Evolutionary conservation across 2,888 invertebrate genomes (phyloP).

Genomic region (Amphipyra berbera): DNA sequence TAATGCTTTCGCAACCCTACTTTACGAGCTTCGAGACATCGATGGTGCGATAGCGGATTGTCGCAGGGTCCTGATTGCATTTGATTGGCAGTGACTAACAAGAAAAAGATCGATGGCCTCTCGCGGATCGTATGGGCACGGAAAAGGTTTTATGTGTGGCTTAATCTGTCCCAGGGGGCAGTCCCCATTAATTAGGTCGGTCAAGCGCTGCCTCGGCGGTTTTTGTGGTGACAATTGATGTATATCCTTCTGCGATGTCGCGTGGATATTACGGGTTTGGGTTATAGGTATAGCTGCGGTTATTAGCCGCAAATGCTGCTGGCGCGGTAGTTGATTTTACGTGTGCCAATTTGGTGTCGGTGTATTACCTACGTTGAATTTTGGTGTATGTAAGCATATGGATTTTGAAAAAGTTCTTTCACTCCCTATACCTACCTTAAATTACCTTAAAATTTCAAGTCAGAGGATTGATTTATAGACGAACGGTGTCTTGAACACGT

Average conservation of each 20-base stretch:
- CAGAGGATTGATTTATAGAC: too few relatives aligned
- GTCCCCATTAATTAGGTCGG: constrained; percentile 83
- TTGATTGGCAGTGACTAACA: constrained; percentile 64
- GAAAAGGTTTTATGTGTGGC: constrained; percentile 84
- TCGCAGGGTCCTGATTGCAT: constrained; percentile 46
- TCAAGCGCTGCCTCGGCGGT: constrained; percentile 73
- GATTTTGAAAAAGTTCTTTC: too few relatives aligned
- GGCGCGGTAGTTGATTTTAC: constrained; percentile 29
- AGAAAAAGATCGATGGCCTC: constrained; percentile 72
- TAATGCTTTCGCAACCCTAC: constrained; percentile 38
- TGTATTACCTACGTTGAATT: not conserved
- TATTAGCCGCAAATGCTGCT: constrained; percentile 34
- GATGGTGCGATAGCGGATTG: constrained; percentile 36
- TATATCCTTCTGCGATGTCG: constrained; percentile 66
- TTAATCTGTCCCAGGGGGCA: constrained; percentile 79
- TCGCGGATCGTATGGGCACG: constrained; percentile 72
- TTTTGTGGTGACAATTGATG: constrained; percentile 82
- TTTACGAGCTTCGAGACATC: constrained; percentile 27
- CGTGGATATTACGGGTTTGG: constrained; percentile 32
- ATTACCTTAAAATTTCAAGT: too few relatives aligned
- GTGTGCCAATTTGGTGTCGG: constrained; percentile 6
- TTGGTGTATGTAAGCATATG: too few relatives aligned
- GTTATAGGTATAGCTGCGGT: constrained; percentile 34
- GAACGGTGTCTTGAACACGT: too few relatives aligned
- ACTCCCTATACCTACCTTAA: too few relatives aligned